These are phyloP conservation scores for Drosophila subobscura DNA, from an alignment of 1,140 invertebrate species.

Conservation along the genomic window DNA sequence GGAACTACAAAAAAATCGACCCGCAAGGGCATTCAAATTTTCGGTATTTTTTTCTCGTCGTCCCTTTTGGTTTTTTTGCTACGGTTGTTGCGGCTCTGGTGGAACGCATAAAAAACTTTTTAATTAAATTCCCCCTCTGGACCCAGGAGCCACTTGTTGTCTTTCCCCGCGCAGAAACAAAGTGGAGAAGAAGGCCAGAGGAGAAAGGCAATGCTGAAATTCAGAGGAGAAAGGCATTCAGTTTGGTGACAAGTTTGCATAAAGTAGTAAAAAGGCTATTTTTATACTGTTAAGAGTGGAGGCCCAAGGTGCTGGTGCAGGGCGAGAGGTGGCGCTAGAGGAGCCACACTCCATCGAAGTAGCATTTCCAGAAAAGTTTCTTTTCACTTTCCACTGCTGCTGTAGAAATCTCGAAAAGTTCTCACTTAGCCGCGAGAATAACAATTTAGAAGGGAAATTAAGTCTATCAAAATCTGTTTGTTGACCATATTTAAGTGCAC, in stretches of 20 bases:
- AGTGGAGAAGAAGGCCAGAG: not conserved
- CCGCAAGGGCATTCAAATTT: no score
- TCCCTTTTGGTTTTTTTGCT: slow-evolving; percentile 15
- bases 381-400: slow-evolving; percentile 2
- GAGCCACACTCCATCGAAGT: slow-evolving; percentile 14
- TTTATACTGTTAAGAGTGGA: slow-evolving; percentile 42
- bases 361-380: slow-evolving; percentile 23
- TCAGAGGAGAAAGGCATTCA: slow-evolving; percentile 20
- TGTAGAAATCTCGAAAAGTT: slow-evolving; percentile 19
- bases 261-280: slow-evolving; percentile 60
- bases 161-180: slow-evolving; percentile 22
- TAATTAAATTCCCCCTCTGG: slow-evolving; percentile 70
- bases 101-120: slow-evolving; percentile 67
- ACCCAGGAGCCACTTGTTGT: slow-evolving; percentile 43
- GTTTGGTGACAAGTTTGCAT: slow-evolving; percentile 60
- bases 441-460: slow-evolving; percentile 26
- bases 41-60: no score
- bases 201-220: slow-evolving; percentile 5
- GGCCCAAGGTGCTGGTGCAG: slow-evolving; percentile 4
- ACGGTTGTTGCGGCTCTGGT: slow-evolving; percentile 33
- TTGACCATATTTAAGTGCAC: not conserved
- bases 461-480: slow-evolving; percentile 20
- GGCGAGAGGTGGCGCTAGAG: not conserved
- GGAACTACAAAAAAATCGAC: no score
- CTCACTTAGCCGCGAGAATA: slow-evolving; percentile 11